Base-by-base conservation (phyloP, 1,140 invertebrate species). In the Drosophila erecta region DNA sequence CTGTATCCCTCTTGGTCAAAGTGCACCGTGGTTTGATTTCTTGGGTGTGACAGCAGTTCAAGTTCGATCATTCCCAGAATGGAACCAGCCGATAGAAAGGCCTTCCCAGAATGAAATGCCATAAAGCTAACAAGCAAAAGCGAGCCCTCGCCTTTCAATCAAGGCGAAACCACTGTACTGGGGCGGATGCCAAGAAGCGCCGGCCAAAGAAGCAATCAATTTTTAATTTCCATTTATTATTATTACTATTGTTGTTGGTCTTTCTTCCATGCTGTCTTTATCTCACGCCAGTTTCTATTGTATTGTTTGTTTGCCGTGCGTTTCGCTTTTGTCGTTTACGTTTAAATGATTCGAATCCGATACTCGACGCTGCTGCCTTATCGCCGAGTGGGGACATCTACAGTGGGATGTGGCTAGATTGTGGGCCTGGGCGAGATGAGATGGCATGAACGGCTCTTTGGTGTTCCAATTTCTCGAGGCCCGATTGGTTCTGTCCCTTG, bases 191-290 rank as follows among this genome's bases (percentile, higher is more conserved):
- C 81, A 55, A 56, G 47, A 54, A 59, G 81, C 81, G 81, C 69
- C 78, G 54, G 62, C 61, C 60, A 65, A 75, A 62, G 64, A 84
- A 85, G 81, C 81, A 87, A 86, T 86, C 81, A 86, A 85, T 87
- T 75, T 87, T 86, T 66, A 79, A 76, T 85, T 87, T 86, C 64
- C 62, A 58, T 77, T 58, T 67, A 83, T 73, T 67, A 83, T 73
- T 78, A 75, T 83, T 81, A 54, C 66, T 66, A 54, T 65, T 54
- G 57, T 46, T 73, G 35, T 44, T 43, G 54, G 38, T 78, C 17
- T 44, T 38, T 72, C 40, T 35, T 35, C 35, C 20, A 27, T 56
- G 49, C 66, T 38, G 35, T n/a, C 60, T 57, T 40, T 74, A 69
- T 76, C 72, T 76, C 43, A 54, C 47, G 33, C 49, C 73, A 76